Evolutionary conservation across 2,113 vertebrate genomes (phyloP), one percentile per base, ranked within the genome.

Genomic region (Microtus oregoni): DNA sequence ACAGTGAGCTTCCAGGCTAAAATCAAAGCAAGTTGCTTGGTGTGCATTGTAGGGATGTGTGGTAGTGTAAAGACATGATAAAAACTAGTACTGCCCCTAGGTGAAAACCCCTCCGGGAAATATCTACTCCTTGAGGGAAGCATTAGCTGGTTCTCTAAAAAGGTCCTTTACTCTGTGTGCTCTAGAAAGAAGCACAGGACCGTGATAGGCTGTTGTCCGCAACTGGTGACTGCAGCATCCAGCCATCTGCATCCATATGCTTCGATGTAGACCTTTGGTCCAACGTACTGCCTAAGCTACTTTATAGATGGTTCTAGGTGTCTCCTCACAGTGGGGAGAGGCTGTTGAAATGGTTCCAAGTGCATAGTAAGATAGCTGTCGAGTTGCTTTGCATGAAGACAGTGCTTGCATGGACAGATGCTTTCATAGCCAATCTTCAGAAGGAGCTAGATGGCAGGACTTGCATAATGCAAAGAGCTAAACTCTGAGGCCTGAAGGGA

Each of bases 51-150:
- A 63, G 61, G 70, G 82, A 94, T 26, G 30, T 94, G 88, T 32
- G 90, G 44, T 95, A 2, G 4, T 78, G 35, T 63, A 86, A 35
- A 72, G 83, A 73, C 38, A 52, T n/a, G 44, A 81, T 2, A 68
- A 41, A 3, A 44, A 47, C 22, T n/a, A 24, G 32, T 61, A 44
- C 52, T 68, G 85, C 7, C 19, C 14, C 12, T n/a, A 81, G 95
- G 68, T 35, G 20, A 95, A 87, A 67, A 58, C 91, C 90, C 58
- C 96, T 82, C 3, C 41, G 73, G 82, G 61, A 95, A 67, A 2
- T 0, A 1, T 14, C 7, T 4, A 1, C 94, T 3, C 61, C 82
- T n/a, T 9, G 44, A 89, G 58, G 44, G 91, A 81, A 78, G 89
- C 78, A 47, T 52, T 73, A 89, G 20, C 7, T 38, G 28, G 3